Base-by-base conservation (phyloP, 2,797 vertebrate species). In the Rhincodon typus region DNA sequence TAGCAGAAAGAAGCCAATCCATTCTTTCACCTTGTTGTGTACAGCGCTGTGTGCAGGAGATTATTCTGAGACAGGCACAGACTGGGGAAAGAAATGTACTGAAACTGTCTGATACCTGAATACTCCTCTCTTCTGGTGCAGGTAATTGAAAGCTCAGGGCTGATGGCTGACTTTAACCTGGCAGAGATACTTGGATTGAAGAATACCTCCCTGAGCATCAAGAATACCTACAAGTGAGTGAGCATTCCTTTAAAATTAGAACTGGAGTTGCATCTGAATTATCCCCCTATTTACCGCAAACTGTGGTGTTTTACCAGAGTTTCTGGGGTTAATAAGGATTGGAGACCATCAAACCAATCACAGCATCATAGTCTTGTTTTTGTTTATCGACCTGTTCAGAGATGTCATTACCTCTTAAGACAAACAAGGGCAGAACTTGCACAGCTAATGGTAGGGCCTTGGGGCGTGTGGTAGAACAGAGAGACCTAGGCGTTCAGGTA, bases 191-290 rank as follows among this genome's bases (percentile, higher is more conserved):
- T 98, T 86, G 97, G 97, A 69, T n/a, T 98, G 67, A 96, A 96
- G 5, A n/a, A 96, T 87, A 96, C 86, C 62, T 96, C 96, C 0
- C 3, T 98, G 95, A 98, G 79, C 27, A 77, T 98, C 94, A 96
- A 96, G 0, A 96, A 96, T 13, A 38, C 98, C 15, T 98, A 98
- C 96, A 98, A 96, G 99, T 99, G 96, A 94, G 97, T 97, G 74
- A 82, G 2, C 42, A 53, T 46, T 77, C 42, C 42, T 53, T 25
- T 38, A 93, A 42, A n/a, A 82, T 74, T 57, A 46, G 23, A 21
- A 42, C 21, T 84, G 42, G 82, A 42, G 17, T 1, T 0, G 25
- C 82, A 84, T 84, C 82, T 84, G 82, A 84, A 84, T 42, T 46
- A 46, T 25, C 6, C 23, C 38, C 19, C 79, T 19, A 34, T n/a